Base-by-base conservation (phyloP, 2,113 vertebrate genomes). In the Pseudorasbora parva region DNA sequence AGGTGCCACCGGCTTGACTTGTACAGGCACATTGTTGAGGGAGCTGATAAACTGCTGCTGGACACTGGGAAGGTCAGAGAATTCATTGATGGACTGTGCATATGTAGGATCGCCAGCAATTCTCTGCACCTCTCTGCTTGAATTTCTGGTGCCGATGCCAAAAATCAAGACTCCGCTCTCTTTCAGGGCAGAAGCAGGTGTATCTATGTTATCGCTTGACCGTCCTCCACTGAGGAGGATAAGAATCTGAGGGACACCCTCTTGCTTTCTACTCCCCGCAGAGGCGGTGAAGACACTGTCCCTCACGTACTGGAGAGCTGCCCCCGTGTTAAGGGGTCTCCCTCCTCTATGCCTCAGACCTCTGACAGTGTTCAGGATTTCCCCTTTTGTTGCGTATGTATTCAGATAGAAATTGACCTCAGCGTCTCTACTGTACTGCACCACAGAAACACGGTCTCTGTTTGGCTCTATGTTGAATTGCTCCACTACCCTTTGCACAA, bases 131-230 rank as follows among this genome's bases (percentile, higher is more conserved):
- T 96, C 95, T 0, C 95, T 97, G 2, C 94, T 94, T 0, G 98
- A 27, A 68, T 90, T 59, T 21, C 49, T 71, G 23, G 84, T 92
- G 0, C 96, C 98, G 0, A 99, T 93, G 0, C 96, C 86, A 49
- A 97, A 99, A 9, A 99, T 91, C 76, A 95, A 95, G 74, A 97
- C 92, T 0, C 95, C 93, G 12, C 88, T 93, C 74, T 91, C 91
- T 0, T 96, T 89, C 17, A 99, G 92, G 0, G 92, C 94, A 83
- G 88, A 73, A 5, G 95, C 95, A 2, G 95, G 96, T 2, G 94
- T 41, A 43, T 90, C 82, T 72, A 91, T 59, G 51, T 82, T 87
- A 80, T 91, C 90, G 41, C 25, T 77, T 19, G 91, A 93, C 41
- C 68, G 73, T 21, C 86, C 89, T 78, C 69, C 84, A 81, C 64